phyloP scores from a whole-genome alignment of 2,113 vertebrate species.

The Aegypius monachus region DNA sequence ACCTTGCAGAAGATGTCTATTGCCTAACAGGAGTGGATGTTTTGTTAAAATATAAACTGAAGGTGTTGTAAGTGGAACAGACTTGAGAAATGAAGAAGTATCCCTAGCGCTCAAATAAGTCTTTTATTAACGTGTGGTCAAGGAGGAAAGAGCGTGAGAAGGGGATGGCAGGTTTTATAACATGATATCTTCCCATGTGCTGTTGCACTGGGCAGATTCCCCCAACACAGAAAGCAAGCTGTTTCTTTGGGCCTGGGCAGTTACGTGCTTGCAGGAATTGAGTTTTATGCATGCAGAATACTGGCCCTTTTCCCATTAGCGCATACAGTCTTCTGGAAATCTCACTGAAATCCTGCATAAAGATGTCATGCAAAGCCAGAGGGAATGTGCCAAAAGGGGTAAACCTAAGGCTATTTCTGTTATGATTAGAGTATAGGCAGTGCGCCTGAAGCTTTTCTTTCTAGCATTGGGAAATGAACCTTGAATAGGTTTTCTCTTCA shows the following conservation, averaged over 20 bases:
- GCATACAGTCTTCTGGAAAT: background rate
- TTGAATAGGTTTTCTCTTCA: background rate
- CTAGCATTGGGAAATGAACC: background rate
- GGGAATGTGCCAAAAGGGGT: background rate
- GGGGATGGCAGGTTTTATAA: background rate
- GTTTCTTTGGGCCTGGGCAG: background rate
- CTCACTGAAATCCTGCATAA: background rate
- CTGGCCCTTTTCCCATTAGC: background rate
- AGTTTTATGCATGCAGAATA: fast-evolving
- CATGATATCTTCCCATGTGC: fast-evolving
- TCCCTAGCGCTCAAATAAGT: background rate
- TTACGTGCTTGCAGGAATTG: background rate
- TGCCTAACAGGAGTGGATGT: background rate
- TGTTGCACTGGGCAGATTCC: background rate
- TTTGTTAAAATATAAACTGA: background rate
- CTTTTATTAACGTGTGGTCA: background rate
- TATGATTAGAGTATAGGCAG: background rate
- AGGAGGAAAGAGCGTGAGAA: background rate
- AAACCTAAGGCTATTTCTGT: background rate
- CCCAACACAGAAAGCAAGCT: fast-evolving
- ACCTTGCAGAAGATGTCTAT: background rate
- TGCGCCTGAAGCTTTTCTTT: too few relatives aligned
- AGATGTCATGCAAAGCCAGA: background rate
- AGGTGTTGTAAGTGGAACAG: background rate
- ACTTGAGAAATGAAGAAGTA: background rate